Percentiles rank a stretch among this genome's conserved stretches.
These are phyloP conservation scores for Alces alces DNA, from an alignment of 2,113 vertebrate species.

Conservation along the genomic window DNA sequence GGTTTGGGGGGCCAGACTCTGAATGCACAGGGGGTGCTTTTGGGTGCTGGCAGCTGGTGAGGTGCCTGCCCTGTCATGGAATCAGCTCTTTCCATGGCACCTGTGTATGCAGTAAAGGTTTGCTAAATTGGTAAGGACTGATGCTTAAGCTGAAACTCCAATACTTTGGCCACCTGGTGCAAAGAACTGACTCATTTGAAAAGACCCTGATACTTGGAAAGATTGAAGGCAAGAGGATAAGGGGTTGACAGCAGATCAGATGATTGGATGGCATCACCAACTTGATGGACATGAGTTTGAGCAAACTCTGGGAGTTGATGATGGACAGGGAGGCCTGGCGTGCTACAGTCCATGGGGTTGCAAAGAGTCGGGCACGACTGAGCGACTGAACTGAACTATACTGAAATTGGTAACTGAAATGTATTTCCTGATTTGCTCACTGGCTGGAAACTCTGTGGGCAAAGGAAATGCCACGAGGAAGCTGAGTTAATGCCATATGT, in stretches of 20 bases:
- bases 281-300: neutral
- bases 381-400: neutral
- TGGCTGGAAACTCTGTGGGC: neutral
- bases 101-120: accelerated
- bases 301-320: neutral
- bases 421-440: neutral
- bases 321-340: neutral
- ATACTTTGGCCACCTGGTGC: neutral
- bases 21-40: neutral
- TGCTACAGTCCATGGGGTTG: neutral
- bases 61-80: accelerated
- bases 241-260: neutral
- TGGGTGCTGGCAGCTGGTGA: neutral
- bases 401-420: neutral
- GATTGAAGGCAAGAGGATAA: neutral
- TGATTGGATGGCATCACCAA: neutral
- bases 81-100: neutral
- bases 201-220: neutral
- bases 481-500: neutral
- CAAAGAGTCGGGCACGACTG: neutral
- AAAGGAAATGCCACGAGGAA: neutral
- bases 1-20: neutral
- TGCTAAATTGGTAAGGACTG: neutral
- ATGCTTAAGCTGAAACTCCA: neutral
- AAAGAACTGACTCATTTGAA: neutral